Percentiles rank a stretch among this genome's conserved stretches.
Evolutionary conservation across 2,797 vertebrate species (phyloP).

Genomic region (Halcyon smyrnensis): DNA sequence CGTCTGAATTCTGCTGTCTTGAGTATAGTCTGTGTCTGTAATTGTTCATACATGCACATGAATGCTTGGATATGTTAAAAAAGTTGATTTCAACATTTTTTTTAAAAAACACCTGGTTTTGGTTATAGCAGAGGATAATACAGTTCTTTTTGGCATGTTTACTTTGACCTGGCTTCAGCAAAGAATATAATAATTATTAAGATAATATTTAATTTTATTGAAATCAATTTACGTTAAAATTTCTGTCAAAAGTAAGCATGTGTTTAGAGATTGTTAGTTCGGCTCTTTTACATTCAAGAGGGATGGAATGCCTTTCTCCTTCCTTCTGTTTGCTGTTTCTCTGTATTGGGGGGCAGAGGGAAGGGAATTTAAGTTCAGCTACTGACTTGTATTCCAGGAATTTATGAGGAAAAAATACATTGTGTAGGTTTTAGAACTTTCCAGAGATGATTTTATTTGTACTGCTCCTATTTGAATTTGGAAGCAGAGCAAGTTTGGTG

Average conservation of each 20-base stretch:
- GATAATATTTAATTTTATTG: not conserved
- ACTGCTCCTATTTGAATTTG: not conserved
- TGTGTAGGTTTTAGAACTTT: not conserved
- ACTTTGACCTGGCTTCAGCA: not conserved
- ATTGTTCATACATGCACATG: not conserved
- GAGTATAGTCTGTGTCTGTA: not conserved
- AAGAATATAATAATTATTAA: not conserved
- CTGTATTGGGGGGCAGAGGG: rapidly evolving
- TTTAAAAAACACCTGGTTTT: not conserved
- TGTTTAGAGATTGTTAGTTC: not conserved
- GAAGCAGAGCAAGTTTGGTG: not conserved
- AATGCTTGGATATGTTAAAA: not conserved
- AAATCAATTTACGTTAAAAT: not conserved
- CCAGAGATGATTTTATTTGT: not conserved
- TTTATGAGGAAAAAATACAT: not conserved
- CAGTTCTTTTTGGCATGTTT: not conserved
- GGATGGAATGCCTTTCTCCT: not conserved
- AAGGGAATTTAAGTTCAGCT: not conserved
- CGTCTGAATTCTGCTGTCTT: not conserved
- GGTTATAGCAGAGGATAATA: not conserved
- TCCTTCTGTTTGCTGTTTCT: not conserved
- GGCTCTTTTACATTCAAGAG: not conserved
- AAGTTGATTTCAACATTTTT: not conserved
- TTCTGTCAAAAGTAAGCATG: not conserved
- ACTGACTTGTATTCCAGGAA: not conserved